Evolutionary conservation across 2,888 invertebrate species (phyloP).

Genomic region (Miltochrista miniata): DNA sequence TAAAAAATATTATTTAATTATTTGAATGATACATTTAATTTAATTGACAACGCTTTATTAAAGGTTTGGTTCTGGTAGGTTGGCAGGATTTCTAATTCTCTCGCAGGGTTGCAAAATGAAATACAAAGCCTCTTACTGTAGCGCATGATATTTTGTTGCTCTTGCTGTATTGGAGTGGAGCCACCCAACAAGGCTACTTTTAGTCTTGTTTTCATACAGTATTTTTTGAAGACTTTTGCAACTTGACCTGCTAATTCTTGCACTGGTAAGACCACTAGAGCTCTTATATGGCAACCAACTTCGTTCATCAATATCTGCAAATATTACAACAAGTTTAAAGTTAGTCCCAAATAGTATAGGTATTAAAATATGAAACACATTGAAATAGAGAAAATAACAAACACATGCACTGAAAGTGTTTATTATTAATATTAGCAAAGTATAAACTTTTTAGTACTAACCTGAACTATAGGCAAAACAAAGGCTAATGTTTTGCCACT

Average conservation of each 20-base stretch:
- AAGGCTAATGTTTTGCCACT: constrained; percentile 98
- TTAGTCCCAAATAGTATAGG: too few species aligned
- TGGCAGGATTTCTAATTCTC: too few species aligned
- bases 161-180: constrained; percentile 85
- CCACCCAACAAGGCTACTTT: constrained; percentile 89
- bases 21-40: too few species aligned
- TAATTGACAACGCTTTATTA: too few species aligned
- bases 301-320: constrained; percentile 84
- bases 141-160: constrained; percentile 86
- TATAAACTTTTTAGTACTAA: constrained; percentile 39
- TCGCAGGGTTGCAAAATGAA: too few species aligned
- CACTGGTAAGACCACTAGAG: constrained; percentile 96
- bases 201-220: constrained; percentile 86
- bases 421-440: too few species aligned
- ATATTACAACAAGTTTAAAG: constrained; percentile 1
- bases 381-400: too few species aligned
- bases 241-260: constrained; percentile 96
- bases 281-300: constrained; percentile 87
- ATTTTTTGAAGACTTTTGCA: constrained; percentile 90
- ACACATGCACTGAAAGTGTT: too few species aligned
- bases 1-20: too few species aligned
- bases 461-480: constrained; percentile 95
- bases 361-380: too few species aligned
- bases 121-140: constrained; percentile 56
- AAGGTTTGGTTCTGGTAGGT: too few species aligned